phyloP scores from a whole-genome alignment of 2,113 vertebrate species.

The Myotis lucifugus region DNA sequence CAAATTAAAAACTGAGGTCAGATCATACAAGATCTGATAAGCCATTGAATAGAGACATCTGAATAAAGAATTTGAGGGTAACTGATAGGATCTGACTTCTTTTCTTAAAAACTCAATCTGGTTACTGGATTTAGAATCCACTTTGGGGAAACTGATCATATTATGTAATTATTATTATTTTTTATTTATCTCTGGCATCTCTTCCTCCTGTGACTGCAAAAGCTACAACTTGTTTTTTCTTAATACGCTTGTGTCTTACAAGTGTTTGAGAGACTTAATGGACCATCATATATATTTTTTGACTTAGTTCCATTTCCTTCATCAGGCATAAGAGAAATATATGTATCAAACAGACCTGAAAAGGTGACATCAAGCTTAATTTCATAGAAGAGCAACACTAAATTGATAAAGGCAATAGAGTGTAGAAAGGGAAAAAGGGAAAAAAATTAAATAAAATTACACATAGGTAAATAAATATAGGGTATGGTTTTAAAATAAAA shows the following conservation, averaged over 20 bases:
- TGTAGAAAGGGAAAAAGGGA: neutral
- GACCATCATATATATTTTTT: neutral
- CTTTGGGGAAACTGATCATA: neutral
- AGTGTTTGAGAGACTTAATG: neutral
- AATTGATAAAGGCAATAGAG: neutral
- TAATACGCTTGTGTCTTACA: neutral
- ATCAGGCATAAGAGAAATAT: neutral
- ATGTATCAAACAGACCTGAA: neutral
- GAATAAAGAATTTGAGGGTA: neutral
- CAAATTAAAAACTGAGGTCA: neutral
- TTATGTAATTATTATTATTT: neutral
- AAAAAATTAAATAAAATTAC: neutral
- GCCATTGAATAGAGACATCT: neutral
- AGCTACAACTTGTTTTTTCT: neutral
- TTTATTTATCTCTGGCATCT: neutral
- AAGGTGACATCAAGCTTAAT: neutral
- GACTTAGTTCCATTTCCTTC: conserved; percentile 30
- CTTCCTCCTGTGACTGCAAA: neutral
- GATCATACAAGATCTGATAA: neutral
- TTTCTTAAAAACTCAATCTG: neutral
- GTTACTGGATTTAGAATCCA: neutral
- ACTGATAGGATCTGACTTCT: neutral
- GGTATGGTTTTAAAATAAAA: conserved; percentile 23
- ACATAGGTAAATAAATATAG: neutral
- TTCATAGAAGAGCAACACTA: neutral